Conservation (phyloP, 2,113 vertebrate genomes). For the Megaptera novaeangliae region DNA sequence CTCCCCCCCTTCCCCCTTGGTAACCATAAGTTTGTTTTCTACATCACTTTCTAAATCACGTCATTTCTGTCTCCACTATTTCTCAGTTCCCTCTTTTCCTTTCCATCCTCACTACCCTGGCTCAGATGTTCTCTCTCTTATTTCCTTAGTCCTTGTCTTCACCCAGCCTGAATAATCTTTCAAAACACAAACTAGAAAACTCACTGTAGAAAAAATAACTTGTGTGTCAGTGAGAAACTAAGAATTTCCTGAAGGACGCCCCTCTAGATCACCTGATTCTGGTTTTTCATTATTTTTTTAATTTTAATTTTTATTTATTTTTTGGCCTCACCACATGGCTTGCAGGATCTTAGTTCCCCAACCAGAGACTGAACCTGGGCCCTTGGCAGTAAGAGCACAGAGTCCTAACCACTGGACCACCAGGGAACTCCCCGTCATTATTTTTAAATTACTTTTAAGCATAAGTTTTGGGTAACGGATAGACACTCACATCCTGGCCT, state of each 20-base stretch:
- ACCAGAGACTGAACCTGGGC: background rate
- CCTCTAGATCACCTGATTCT: background rate
- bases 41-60: background rate
- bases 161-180: background rate
- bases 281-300: background rate
- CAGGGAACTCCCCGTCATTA: background rate
- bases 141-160: background rate
- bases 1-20: too few relatives aligned
- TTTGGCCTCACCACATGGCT: too few relatives aligned
- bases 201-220: background rate
- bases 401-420: background rate
- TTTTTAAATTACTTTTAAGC: background rate
- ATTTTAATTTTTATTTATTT: too few relatives aligned
- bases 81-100: background rate
- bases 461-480: background rate
- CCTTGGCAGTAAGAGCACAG: background rate
- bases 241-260: background rate
- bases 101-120: background rate
- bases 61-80: background rate
- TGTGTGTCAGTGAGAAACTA: background rate
- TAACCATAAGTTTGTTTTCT: too few relatives aligned
- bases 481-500: background rate
- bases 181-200: background rate
- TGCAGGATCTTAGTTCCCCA: fast-evolving
- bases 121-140: background rate